Base-by-base conservation (phyloP, 2,888 invertebrate species). In the Eupithecia dodoneata region DNA sequence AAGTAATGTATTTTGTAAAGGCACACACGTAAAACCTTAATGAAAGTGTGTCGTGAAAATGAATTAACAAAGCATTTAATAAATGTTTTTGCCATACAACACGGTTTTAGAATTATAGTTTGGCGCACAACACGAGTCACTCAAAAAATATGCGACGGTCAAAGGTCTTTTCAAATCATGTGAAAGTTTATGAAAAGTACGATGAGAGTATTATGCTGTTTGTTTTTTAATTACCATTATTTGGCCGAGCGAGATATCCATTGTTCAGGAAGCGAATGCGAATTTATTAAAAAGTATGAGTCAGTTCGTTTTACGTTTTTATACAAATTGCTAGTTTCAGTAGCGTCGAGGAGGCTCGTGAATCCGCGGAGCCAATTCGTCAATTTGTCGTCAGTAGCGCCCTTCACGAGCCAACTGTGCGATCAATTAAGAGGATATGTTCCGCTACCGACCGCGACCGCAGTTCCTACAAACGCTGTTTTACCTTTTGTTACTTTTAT, bases 381-480 rank as follows among this genome's bases (percentile, higher is more conserved):
- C 81, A 81, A 81, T 82, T 81, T 80, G 80, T 82, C 79, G 74
- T 73, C 71, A 66, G 72, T 67, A 77, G 78, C 71, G 75, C 82
- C 65, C 81, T 81, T 80, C 44, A 75, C 80, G 71, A 74, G 78
- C 76, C 78, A 78, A 65, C 79, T 72, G 75, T 63, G 76, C 80
- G 75, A 78, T 80, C 80, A 80, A 82, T 82, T 80, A 70, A 69
- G 18, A 70, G 44, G 69, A 70, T 67, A 47, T 70, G 18, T 70
- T 70, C 18, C 42, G 47, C 12, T 47, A 42, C n/a, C 69, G 2
- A 45, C 5, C 6, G 7, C n/a, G 47, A 66, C 66, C 15, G 7
- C 13, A 59, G 0, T 49, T 47, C 70, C 0, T 70, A 70, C 70
- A 70, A 49, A 70, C 70, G 70, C 2, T 47, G 70, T 70, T 30